These are phyloP conservation scores for Ptilorrhoa leucosticta DNA, from an alignment of 2,113 vertebrate genomes.

Conservation along the genomic window DNA sequence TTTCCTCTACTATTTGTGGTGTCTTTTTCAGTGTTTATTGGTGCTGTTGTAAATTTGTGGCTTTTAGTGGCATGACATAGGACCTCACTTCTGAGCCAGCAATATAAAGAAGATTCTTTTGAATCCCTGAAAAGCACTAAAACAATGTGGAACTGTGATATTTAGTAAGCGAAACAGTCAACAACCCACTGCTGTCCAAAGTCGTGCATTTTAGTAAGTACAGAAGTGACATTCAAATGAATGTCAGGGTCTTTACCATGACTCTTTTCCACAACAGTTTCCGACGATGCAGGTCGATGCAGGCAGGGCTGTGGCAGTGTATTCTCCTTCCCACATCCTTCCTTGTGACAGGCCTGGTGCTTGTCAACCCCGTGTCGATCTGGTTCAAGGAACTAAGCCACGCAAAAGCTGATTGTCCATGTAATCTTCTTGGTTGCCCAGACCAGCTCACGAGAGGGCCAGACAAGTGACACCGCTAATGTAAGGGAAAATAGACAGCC, in stretches of 20 bases:
- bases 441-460: neutral
- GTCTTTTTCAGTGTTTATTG: neutral
- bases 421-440: conserved; percentile 10
- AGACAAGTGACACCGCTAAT: neutral
- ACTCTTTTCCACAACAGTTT: neutral
- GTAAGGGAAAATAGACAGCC: neutral
- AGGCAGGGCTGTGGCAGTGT: neutral
- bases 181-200: neutral
- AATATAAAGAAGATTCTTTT: neutral
- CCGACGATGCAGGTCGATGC: fast-evolving
- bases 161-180: neutral
- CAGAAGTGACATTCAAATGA: neutral
- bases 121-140: neutral
- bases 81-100: neutral
- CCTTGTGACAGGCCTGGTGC: neutral
- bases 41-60: neutral
- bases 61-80: neutral
- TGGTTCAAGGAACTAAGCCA: conserved; percentile 11
- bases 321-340: neutral
- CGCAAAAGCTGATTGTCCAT: neutral
- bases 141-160: neutral
- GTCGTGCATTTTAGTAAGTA: neutral
- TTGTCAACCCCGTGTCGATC: neutral
- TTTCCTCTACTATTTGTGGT: neutral
- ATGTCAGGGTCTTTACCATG: neutral